phyloP scores from a whole-genome alignment of 2,888 invertebrate genomes.

The Hemistola chrysoprasaria region DNA sequence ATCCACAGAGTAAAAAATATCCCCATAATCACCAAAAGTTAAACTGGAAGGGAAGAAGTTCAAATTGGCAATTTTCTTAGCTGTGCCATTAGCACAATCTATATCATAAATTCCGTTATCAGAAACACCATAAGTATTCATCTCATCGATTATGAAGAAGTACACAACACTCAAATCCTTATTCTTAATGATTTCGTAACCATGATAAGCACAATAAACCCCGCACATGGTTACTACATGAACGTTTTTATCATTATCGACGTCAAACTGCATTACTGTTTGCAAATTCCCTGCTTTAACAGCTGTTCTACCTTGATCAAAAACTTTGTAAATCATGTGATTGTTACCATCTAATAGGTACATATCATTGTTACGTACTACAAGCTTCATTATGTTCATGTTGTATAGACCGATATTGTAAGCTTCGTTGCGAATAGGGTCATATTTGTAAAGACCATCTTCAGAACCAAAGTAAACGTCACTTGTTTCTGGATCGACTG shows the following conservation, averaged over 20 bases:
- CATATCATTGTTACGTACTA: slow-evolving; percentile 64
- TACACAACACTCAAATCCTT: slow-evolving; percentile 53
- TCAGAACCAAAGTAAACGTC: slow-evolving; percentile 72
- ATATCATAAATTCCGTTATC: slow-evolving; percentile 57
- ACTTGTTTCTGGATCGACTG: slow-evolving; percentile 58
- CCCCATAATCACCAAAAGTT: slow-evolving; percentile 68
- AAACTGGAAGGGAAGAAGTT: slow-evolving; percentile 59
- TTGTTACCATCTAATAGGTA: slow-evolving; percentile 65
- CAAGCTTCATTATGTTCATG: slow-evolving; percentile 64
- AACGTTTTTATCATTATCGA: slow-evolving; percentile 58
- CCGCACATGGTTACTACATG: slow-evolving; percentile 69
- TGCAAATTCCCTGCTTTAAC: slow-evolving; percentile 50
- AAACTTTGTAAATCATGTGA: slow-evolving; percentile 66
- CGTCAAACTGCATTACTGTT: slow-evolving; percentile 64
- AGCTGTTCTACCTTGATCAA: slow-evolving; percentile 44
- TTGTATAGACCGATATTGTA: slow-evolving; percentile 62
- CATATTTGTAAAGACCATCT: slow-evolving; percentile 66
- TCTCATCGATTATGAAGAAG: slow-evolving; percentile 54
- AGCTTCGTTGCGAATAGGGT: slow-evolving; percentile 53
- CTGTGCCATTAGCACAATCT: slow-evolving; percentile 63
- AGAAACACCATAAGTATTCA: slow-evolving; percentile 54
- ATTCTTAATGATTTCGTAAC: slow-evolving; percentile 57
- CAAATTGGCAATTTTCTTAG: slow-evolving; percentile 49
- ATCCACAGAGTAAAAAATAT: slow-evolving; percentile 61
- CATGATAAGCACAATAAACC: slow-evolving; percentile 54